Percentiles rank a stretch among this genome's conserved stretches.
Evolutionary conservation across 2,888 invertebrate species (phyloP).

Genomic region (Stegophylla sp.): DNA sequence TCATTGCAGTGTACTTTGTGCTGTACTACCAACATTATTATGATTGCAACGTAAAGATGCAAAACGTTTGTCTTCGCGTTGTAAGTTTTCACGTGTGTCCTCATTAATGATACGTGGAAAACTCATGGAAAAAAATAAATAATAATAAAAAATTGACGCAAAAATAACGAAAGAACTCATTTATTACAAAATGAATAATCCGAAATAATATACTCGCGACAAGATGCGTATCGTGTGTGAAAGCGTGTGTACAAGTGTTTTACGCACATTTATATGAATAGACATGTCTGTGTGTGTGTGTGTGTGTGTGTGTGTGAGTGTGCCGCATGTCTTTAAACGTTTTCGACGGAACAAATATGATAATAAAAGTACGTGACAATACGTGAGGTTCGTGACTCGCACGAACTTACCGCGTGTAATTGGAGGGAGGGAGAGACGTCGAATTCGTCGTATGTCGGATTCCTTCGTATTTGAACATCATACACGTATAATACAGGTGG

Average conservation of each 20-base stretch:
- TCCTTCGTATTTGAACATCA: background rate
- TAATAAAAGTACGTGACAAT: constrained; percentile 24
- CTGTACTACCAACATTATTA: no score
- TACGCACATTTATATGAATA: no score
- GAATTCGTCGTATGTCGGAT: background rate
- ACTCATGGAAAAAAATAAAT: background rate
- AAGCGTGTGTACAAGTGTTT: no score
- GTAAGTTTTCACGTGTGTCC: no score
- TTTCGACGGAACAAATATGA: background rate
- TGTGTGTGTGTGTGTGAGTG: no score
- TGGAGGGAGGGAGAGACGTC: background rate
- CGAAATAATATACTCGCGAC: background rate
- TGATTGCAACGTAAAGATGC: no score
- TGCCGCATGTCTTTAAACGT: constrained; percentile 14
- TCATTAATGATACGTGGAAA: background rate
- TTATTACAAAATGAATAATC: background rate
- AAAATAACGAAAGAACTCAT: no score
- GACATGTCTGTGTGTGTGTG: no score
- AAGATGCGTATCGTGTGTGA: background rate
- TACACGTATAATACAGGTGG: background rate
- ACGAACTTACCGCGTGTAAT: background rate
- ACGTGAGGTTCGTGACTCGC: constrained; percentile 25
- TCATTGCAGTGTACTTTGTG: no score
- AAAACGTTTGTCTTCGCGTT: no score
- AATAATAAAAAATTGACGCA: no score